phyloP scores from a whole-genome alignment of 2,113 vertebrate species.

The Copsychus sechellarum region DNA sequence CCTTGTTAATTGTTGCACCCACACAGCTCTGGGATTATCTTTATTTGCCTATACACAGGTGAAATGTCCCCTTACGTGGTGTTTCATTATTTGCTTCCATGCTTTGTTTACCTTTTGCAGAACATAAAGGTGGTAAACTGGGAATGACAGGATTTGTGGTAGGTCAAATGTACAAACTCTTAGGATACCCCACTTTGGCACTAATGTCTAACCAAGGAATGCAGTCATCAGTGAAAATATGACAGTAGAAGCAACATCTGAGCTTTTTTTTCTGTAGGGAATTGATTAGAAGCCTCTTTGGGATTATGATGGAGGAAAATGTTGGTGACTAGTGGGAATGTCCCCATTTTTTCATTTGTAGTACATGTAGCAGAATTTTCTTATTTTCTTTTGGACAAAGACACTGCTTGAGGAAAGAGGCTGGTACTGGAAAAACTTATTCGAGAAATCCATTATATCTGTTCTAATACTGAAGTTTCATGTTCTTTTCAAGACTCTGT shows the following conservation, averaged over 20 bases:
- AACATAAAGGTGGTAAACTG: neutral
- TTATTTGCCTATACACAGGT: neutral
- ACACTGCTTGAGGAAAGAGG: neutral
- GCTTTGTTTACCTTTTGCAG: neutral
- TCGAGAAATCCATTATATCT: neutral
- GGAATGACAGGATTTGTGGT: neutral
- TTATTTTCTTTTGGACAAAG: neutral
- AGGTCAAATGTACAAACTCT: neutral
- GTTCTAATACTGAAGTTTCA: neutral
- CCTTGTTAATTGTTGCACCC: neutral
- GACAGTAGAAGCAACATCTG: neutral
- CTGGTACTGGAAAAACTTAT: neutral
- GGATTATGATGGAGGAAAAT: neutral
- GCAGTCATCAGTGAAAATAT: neutral
- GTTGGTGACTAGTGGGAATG: neutral
- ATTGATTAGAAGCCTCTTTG: neutral
- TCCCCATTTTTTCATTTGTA: neutral
- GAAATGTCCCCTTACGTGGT: neutral
- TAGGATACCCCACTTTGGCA: neutral
- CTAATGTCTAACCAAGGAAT: neutral
- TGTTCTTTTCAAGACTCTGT: neutral
- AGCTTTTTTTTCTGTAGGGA: neutral
- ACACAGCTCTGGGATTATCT: neutral
- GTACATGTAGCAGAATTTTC: neutral
- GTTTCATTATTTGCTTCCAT: neutral